Evolutionary conservation across 2,113 vertebrate genomes (phyloP).

Genomic region (Catharus bicknelli): DNA sequence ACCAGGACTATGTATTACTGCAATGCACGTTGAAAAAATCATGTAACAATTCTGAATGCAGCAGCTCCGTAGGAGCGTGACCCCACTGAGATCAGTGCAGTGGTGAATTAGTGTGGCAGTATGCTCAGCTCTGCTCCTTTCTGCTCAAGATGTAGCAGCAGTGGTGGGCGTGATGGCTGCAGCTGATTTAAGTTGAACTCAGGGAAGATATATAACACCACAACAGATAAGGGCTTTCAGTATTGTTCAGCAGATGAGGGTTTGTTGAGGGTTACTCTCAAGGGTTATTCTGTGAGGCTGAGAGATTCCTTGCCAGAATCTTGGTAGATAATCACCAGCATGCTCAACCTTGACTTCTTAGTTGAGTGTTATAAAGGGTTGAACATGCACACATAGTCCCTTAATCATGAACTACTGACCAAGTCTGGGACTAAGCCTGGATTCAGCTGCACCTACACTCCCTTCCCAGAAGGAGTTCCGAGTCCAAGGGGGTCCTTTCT

Average conservation of each 20-base stretch:
- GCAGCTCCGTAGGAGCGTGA: not conserved
- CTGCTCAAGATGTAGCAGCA: not conserved
- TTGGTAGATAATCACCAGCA: not conserved
- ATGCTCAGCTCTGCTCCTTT: not conserved
- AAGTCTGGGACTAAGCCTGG: not conserved
- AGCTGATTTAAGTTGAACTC: not conserved
- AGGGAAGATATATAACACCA: not conserved
- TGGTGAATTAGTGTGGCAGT: not conserved
- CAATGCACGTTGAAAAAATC: not conserved
- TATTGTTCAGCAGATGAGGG: not conserved
- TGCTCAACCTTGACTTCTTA: not conserved
- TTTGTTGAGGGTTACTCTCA: not conserved
- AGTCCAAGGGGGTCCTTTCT: not conserved
- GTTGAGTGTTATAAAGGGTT: not conserved
- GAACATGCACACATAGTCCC: not conserved
- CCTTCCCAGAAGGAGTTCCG: not conserved
- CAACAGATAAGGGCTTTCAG: not conserved
- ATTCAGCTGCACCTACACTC: not conserved
- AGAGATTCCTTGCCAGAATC: not conserved
- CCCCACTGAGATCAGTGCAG: not conserved
- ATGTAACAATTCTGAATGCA: not conserved
- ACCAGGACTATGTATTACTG: not conserved
- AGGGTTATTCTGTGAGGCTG: rapidly evolving
- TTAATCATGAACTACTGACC: not conserved
- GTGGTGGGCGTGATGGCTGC: too few species aligned